phyloP scores from a whole-genome alignment of 2,797 vertebrate genomes.

The Petrocephalus schoutedeni region DNA sequence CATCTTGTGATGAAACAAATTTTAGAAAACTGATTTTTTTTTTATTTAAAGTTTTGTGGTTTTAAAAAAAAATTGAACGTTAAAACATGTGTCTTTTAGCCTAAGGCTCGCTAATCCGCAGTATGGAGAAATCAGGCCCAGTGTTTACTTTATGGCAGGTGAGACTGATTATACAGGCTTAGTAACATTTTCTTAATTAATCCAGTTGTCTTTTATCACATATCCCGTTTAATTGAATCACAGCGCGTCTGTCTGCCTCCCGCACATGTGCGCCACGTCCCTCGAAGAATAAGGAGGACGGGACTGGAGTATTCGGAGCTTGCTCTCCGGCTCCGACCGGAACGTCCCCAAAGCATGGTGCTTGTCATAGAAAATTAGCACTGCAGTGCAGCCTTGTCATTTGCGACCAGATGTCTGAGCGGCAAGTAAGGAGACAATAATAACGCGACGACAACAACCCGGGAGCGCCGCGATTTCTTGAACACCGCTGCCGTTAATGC shows the following conservation, averaged over 20 bases:
- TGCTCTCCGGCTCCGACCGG: background rate
- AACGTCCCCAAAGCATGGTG: background rate
- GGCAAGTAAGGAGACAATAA: constrained; percentile 18
- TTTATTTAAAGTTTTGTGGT: background rate
- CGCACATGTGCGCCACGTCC: background rate
- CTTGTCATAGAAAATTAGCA: constrained; percentile 25
- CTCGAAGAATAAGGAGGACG: background rate
- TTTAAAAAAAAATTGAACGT: background rate
- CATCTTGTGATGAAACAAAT: background rate
- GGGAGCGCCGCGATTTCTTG: background rate
- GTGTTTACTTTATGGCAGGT: constrained; percentile 10
- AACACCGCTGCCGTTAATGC: background rate
- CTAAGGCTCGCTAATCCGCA: background rate
- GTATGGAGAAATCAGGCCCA: background rate
- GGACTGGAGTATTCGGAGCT: background rate
- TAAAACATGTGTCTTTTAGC: background rate
- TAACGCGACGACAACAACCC: background rate
- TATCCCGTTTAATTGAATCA: background rate
- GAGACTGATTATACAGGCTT: constrained; percentile 18
- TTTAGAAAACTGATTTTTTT: background rate
- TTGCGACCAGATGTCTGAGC: constrained; percentile 21
- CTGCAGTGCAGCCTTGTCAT: constrained; percentile 10
- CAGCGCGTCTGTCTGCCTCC: background rate
- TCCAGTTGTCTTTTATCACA: constrained; percentile 13
- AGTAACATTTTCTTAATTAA: constrained; percentile 22